A percentile compares a stretch with the other conserved stretches of the same genome.
Conservation (phyloP, 2,888 invertebrate genomes). For the Stenolophus ochropezus region DNA sequence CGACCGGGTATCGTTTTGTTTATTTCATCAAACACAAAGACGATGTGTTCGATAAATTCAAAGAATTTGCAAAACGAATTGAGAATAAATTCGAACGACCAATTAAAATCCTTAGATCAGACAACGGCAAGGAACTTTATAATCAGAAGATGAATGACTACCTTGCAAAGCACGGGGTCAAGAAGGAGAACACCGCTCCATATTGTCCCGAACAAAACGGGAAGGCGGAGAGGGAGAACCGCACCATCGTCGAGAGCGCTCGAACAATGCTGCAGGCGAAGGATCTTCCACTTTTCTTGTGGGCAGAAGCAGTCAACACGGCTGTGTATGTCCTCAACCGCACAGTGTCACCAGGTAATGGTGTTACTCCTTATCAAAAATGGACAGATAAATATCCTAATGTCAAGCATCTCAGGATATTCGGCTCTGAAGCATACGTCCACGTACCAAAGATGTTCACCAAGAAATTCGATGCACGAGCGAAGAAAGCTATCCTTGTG, state of each 20-base stretch:
- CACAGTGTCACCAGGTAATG: slow-evolving; percentile 20
- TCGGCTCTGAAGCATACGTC: slow-evolving; percentile 62
- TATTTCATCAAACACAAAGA: too few relatives aligned
- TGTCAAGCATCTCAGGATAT: slow-evolving; percentile 60
- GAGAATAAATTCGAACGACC: too few relatives aligned
- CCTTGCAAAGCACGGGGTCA: too few relatives aligned
- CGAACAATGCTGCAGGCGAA: slow-evolving; percentile 65
- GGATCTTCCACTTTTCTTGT: slow-evolving; percentile 65
- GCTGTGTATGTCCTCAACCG: slow-evolving; percentile 66
- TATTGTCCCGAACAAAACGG: slow-evolving; percentile 66
- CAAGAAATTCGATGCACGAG: too few relatives aligned
- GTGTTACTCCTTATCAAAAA: slow-evolving; percentile 62
- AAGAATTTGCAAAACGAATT: too few relatives aligned
- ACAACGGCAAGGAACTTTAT: too few relatives aligned
- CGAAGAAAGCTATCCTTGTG: too few relatives aligned
- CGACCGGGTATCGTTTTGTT: too few relatives aligned
- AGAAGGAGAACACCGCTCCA: slow-evolving; percentile 61
- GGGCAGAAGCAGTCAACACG: slow-evolving; percentile 67
- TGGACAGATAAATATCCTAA: slow-evolving; percentile 62
- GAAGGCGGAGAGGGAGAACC: slow-evolving; percentile 65
- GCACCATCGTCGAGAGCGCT: slow-evolving; percentile 67
- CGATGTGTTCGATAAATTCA: too few relatives aligned
- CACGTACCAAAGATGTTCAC: too few relatives aligned
- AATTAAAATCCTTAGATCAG: too few relatives aligned
- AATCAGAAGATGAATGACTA: too few relatives aligned